Conservation (phyloP, 2,113 vertebrate species). For the Aleadryas rufinucha region DNA sequence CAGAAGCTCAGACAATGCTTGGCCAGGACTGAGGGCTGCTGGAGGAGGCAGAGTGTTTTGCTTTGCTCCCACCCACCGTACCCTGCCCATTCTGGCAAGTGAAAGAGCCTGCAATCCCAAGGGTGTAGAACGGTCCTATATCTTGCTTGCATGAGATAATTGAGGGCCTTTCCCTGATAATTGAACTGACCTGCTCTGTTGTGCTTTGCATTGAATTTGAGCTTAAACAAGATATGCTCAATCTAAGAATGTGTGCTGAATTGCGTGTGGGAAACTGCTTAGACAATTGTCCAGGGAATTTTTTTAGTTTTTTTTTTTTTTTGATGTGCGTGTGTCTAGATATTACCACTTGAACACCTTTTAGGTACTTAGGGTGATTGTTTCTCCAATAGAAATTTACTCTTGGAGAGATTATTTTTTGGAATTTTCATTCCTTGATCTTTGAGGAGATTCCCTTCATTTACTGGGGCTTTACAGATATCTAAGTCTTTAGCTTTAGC, state of each 20-base stretch:
- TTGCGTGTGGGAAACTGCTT: neutral
- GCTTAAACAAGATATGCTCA: neutral
- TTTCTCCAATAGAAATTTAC: neutral
- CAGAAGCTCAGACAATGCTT: neutral
- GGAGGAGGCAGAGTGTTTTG: neutral
- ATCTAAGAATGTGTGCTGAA: neutral
- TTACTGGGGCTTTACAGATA: neutral
- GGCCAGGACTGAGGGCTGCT: neutral
- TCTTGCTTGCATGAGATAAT: neutral
- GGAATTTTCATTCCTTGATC: neutral
- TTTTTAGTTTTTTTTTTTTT: neutral
- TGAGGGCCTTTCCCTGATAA: neutral
- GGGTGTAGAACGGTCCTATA: fast-evolving
- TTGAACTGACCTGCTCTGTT: neutral
- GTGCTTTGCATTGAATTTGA: neutral
- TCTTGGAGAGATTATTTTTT: neutral
- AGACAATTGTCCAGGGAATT: neutral
- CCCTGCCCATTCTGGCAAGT: neutral
- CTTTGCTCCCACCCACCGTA: neutral
- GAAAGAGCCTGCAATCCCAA: neutral
- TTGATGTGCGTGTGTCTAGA: neutral
- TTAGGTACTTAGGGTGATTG: neutral
- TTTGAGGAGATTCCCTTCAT: neutral
- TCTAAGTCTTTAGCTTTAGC: neutral
- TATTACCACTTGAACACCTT: neutral